These are phyloP conservation scores for Aldabrachelys gigantea DNA, from an alignment of 2,113 vertebrate species.

Conservation along the genomic window DNA sequence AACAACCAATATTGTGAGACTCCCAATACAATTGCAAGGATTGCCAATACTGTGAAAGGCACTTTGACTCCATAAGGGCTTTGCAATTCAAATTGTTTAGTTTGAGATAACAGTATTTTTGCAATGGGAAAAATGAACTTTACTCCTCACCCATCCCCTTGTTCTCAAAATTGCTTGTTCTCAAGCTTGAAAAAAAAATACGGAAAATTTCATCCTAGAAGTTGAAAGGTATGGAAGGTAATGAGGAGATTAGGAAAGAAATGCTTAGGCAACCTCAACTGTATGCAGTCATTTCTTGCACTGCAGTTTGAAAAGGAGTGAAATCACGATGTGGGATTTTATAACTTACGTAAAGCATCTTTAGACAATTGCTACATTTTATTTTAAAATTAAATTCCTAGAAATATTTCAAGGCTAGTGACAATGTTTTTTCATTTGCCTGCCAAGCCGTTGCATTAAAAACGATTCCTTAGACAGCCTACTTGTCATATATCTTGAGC, in stretches of 20 bases:
- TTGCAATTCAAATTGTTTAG: neutral
- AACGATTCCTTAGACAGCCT: neutral
- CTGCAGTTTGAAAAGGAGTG: neutral
- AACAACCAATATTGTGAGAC: neutral
- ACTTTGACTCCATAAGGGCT: neutral
- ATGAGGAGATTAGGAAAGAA: neutral
- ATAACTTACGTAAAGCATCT: slow-evolving; percentile 30
- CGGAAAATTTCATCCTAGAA: neutral
- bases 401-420: slow-evolving; percentile 12
- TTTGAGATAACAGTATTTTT: neutral
- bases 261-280: neutral
- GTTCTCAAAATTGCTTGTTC: neutral
- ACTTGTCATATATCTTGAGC: neutral
- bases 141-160: neutral
- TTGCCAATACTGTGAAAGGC: neutral
- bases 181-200: neutral
- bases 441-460: slow-evolving; percentile 31
- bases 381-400: slow-evolving; percentile 32
- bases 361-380: slow-evolving; percentile 13
- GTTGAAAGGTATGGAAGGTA: neutral
- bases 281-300: too few relatives aligned
- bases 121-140: neutral
- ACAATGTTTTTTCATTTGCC: slow-evolving; percentile 38
- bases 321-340: neutral
- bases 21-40: neutral